Conservation (phyloP, 2,113 vertebrate species). For the Cryptotis parvus region DNA sequence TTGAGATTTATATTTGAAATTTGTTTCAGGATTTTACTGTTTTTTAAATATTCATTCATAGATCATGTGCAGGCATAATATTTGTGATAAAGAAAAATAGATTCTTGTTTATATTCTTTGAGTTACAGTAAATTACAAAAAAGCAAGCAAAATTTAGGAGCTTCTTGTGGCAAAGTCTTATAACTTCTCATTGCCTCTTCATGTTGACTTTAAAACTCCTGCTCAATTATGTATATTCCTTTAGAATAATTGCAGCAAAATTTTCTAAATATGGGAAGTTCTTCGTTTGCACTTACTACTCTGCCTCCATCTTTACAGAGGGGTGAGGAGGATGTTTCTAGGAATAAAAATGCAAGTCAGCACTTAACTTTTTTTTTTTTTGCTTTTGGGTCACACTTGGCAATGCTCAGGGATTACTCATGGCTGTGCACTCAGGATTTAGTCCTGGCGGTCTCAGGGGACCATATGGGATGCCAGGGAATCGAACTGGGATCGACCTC, state of each 20-base stretch:
- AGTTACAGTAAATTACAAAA: background rate
- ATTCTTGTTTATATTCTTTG: background rate
- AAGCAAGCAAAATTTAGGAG: background rate
- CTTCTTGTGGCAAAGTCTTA: background rate
- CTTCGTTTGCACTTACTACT: background rate
- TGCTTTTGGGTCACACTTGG: no score
- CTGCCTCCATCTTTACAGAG: background rate
- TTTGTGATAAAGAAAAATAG: background rate
- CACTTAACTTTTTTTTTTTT: no score
- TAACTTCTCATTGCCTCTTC: background rate
- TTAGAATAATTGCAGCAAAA: background rate
- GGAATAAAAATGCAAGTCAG: background rate
- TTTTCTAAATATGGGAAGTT: background rate
- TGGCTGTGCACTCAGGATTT: no score
- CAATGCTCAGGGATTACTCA: no score
- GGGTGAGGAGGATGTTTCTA: rapidly evolving
- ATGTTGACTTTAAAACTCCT: background rate
- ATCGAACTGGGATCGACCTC: no score
- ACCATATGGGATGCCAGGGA: no score
- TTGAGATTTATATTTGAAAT: background rate
- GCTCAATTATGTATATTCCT: background rate
- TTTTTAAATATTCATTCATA: background rate
- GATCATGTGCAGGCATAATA: background rate
- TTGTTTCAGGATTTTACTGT: constrained; percentile 10
- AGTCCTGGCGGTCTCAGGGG: no score